A percentile compares a stretch with the other conserved stretches of the same genome.
Conservation (phyloP, 1,140 invertebrate genomes). For the Epicauta chinensis region DNA sequence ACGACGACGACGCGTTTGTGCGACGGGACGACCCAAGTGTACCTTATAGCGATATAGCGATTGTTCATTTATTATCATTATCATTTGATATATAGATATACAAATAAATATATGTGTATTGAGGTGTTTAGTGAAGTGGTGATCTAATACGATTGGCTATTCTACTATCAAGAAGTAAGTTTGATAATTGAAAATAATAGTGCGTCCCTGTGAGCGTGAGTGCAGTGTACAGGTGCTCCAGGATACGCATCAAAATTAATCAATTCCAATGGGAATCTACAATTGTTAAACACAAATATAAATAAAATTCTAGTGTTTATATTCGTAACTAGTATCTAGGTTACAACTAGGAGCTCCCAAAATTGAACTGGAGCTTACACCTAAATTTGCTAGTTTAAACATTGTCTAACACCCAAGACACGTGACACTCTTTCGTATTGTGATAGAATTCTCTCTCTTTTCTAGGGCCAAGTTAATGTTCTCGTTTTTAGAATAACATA, state of each 20-base stretch:
- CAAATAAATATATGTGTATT: neutral
- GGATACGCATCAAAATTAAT: conserved; percentile 3
- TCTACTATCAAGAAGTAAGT: conserved; percentile 35
- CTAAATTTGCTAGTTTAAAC: conserved; percentile 3
- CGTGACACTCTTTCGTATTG: conserved; percentile 1
- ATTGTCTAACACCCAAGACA: conserved; percentile 6
- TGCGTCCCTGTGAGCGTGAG: conserved; percentile 24
- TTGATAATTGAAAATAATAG: conserved; percentile 6
- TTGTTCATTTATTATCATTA: neutral
- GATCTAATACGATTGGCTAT: conserved; percentile 18
- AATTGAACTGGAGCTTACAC: neutral
- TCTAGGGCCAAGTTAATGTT: conserved; percentile 38
- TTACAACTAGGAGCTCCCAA: conserved; percentile 2
- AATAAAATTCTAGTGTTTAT: conserved; percentile 1
- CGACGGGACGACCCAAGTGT: conserved; percentile 36
- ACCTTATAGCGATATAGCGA: conserved; percentile 30
- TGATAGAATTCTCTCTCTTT: neutral
- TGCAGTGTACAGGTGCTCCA: conserved; percentile 20
- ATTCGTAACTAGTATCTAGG: conserved; percentile 1
- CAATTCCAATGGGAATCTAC: neutral
- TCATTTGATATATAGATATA: too few relatives aligned
- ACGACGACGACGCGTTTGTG: conserved; percentile 39
- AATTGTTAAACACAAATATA: neutral
- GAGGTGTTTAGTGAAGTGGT: conserved; percentile 32
- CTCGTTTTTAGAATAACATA: conserved; percentile 36